Evolutionary conservation across 1,140 invertebrate genomes (phyloP).

Genomic region (Oedothorax gibbosus): DNA sequence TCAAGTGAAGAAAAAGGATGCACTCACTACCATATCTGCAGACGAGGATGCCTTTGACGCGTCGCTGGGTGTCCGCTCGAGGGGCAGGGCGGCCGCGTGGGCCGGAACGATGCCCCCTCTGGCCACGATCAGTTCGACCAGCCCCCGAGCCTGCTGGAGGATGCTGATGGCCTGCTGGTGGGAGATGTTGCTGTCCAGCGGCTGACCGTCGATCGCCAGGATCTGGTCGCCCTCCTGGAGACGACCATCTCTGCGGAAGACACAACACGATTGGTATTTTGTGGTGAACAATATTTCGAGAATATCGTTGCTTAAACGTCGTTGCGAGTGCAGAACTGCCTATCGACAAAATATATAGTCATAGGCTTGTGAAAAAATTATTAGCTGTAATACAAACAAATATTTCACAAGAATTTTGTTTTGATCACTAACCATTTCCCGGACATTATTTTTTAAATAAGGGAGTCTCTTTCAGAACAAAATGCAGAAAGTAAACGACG

Average conservation of each 20-base stretch:
- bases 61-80: slow-evolving; percentile 76
- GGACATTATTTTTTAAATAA: too few species aligned
- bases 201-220: slow-evolving; percentile 87
- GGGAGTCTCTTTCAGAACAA: too few species aligned
- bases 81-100: slow-evolving; percentile 60
- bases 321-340: too few species aligned
- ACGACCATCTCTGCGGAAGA: slow-evolving; percentile 78
- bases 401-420: too few species aligned
- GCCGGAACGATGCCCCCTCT: slow-evolving; percentile 65
- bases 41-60: slow-evolving; percentile 80
- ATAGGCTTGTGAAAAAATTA: too few species aligned
- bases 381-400: too few species aligned
- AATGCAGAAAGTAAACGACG: too few species aligned
- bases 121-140: slow-evolving; percentile 81
- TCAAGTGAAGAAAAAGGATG: not conserved
- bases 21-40: slow-evolving; percentile 79
- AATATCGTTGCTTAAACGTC: too few species aligned
- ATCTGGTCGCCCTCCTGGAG: slow-evolving; percentile 88
- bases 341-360: too few species aligned
- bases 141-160: slow-evolving; percentile 81
- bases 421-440: too few species aligned
- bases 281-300: too few species aligned
- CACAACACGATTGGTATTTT: too few species aligned
- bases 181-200: slow-evolving; percentile 82
- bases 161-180: slow-evolving; percentile 88